Evolutionary conservation across 2,888 invertebrate species (phyloP).

Genomic region (Acleris holmiana): DNA sequence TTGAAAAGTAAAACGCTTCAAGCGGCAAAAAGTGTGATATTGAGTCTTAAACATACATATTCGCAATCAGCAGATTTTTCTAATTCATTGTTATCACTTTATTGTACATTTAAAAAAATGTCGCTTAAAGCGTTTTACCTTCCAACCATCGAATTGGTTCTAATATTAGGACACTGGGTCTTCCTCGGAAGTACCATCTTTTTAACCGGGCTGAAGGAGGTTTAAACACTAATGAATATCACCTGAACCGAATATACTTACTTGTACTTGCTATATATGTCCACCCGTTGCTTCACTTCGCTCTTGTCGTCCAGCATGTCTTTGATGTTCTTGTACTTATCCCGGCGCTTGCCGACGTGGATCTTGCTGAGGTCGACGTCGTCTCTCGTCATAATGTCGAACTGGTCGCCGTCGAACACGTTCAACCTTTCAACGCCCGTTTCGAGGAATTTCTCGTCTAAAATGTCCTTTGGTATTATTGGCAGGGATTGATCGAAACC

Average conservation of each 20-base stretch:
- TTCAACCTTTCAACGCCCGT: conserved; percentile 86
- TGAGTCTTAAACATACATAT: too few species aligned
- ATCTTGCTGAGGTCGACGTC: conserved; percentile 76
- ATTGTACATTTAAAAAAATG: too few species aligned
- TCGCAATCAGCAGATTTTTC: too few species aligned
- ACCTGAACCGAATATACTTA: conserved; percentile 50
- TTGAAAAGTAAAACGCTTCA: too few species aligned
- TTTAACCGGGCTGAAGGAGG: too few species aligned
- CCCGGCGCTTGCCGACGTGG: conserved; percentile 85
- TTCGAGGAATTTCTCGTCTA: conserved; percentile 80
- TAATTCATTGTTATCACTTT: too few species aligned
- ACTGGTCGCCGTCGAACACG: conserved; percentile 90
- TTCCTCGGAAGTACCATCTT: too few species aligned
- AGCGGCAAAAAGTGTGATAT: too few species aligned
- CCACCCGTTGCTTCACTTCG: conserved; percentile 75
- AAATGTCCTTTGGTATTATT: conserved; percentile 86
- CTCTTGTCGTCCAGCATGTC: conserved; percentile 89
- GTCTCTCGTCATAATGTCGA: conserved; percentile 89
- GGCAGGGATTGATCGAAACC: conserved; percentile 82
- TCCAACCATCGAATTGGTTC: too few species aligned
- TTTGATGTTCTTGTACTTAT: conserved; percentile 84
- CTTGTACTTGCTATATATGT: conserved; percentile 85
- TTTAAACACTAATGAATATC: too few species aligned
- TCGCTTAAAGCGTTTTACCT: too few species aligned
- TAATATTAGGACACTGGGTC: too few species aligned